These are phyloP conservation scores for Molorchus minor DNA, from an alignment of 2,888 invertebrate genomes.

Conservation along the genomic window DNA sequence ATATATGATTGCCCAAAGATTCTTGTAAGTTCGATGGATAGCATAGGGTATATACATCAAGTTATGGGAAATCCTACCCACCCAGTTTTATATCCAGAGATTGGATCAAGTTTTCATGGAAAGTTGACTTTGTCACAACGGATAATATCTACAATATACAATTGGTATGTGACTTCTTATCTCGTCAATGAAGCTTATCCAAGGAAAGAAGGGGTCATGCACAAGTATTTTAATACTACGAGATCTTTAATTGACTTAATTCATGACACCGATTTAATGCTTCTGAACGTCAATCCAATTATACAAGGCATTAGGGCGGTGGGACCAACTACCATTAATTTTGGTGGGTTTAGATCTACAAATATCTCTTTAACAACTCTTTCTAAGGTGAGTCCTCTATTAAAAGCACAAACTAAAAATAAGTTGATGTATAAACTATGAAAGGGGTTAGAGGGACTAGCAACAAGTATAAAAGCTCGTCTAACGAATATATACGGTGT, in stretches of 20 bases:
- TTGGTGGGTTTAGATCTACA: background rate
- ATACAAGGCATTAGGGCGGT: background rate
- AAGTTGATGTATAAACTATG: too few species aligned
- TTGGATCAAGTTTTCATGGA: background rate
- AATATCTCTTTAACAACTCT: background rate
- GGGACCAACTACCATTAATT: background rate
- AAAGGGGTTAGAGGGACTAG: too few species aligned
- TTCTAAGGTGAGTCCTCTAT: background rate
- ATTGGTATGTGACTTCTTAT: background rate
- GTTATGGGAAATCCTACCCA: conserved; percentile 1
- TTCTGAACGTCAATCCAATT: background rate
- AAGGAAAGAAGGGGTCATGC: background rate
- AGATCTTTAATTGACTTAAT: background rate
- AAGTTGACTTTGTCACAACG: background rate
- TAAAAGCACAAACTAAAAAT: too few species aligned
- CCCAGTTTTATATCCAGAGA: background rate
- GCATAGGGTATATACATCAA: background rate
- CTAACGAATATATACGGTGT: too few species aligned
- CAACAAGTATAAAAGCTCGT: too few species aligned
- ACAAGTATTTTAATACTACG: background rate
- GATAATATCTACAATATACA: background rate
- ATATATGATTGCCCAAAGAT: conserved; percentile 9
- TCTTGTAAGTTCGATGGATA: background rate
- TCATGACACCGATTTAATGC: background rate
- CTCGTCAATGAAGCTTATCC: background rate